Percentiles rank a stretch among this genome's conserved stretches.
phyloP scores from a whole-genome alignment of 2,113 vertebrate genomes.

The Seriola dumerili region DNA sequence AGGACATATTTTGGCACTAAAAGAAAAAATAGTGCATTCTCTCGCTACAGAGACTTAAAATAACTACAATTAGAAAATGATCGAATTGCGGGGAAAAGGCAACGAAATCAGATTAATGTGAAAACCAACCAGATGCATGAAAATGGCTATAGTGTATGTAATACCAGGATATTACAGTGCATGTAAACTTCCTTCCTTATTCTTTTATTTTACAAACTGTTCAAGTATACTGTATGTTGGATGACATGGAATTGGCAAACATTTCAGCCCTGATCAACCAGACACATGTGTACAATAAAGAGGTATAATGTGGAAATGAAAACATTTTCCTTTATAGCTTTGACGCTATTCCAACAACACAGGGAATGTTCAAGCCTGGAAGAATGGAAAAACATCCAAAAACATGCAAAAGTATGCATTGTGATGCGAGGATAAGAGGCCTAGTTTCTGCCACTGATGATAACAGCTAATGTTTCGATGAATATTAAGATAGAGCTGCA shows the following conservation, averaged over 20 bases:
- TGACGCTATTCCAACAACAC: not conserved
- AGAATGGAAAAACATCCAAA: not conserved
- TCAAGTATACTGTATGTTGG: not conserved
- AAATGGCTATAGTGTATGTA: no score
- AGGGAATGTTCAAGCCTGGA: not conserved
- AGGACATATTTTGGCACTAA: no score
- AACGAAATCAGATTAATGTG: no score
- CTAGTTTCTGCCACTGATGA: not conserved
- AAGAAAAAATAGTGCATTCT: no score
- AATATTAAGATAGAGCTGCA: constrained; percentile 18
- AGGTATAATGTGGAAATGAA: not conserved
- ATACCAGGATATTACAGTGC: no score
- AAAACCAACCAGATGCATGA: no score
- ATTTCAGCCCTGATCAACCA: not conserved
- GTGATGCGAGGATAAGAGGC: not conserved
- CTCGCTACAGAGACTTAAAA: not conserved
- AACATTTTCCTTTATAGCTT: not conserved
- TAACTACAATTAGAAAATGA: not conserved
- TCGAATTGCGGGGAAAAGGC: no score
- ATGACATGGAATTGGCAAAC: not conserved
- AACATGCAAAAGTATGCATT: not conserved
- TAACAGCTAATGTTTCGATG: not conserved
- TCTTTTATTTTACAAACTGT: not conserved
- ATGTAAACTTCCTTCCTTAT: not conserved
- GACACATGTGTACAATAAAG: not conserved